Percentiles rank a stretch among this genome's conserved stretches.
These are phyloP conservation scores for Galago senegalensis DNA, from an alignment of 2,797 vertebrate genomes.

Conservation along the genomic window DNA sequence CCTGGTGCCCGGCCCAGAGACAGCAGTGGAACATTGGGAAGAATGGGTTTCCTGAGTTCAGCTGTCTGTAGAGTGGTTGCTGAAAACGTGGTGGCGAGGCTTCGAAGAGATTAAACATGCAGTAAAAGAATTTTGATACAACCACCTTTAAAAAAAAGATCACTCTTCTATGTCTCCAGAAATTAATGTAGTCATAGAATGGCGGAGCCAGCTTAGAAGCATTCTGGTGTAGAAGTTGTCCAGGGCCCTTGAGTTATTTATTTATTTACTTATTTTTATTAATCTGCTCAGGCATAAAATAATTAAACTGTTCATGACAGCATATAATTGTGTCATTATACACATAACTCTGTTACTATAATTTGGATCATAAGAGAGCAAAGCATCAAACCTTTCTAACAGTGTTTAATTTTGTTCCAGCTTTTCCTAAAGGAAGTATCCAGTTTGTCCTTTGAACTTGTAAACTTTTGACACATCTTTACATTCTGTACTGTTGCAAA, in stretches of 20 bases:
- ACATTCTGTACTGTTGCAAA: not conserved
- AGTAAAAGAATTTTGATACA: not conserved
- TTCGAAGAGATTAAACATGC: not conserved
- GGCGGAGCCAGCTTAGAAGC: slow-evolving; percentile 62
- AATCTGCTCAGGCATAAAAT: slow-evolving; percentile 81
- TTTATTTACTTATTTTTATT: not conserved
- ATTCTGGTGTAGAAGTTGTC: slow-evolving; percentile 76
- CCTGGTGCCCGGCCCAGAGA: not conserved
- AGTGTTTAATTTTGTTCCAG: slow-evolving; percentile 88
- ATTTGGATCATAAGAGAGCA: slow-evolving; percentile 89
- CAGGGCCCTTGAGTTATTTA: slow-evolving; percentile 58
- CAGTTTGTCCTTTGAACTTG: slow-evolving; percentile 77
- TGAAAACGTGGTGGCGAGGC: not conserved
- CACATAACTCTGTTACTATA: slow-evolving; percentile 87
- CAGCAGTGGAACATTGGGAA: not conserved
- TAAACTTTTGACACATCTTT: slow-evolving; percentile 72
- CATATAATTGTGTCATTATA: slow-evolving; percentile 91
- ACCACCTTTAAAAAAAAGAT: not conserved
- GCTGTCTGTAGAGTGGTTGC: not conserved
- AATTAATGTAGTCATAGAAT: not conserved
- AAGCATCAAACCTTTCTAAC: slow-evolving; percentile 89
- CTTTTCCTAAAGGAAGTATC: slow-evolving; percentile 82
- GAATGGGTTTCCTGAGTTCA: not conserved
- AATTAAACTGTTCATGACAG: slow-evolving; percentile 92
- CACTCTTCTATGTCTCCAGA: not conserved